Percentiles rank a stretch among this genome's conserved stretches.
Evolutionary conservation across 2,888 invertebrate species (phyloP).

Genomic region (Phasia obesa): DNA sequence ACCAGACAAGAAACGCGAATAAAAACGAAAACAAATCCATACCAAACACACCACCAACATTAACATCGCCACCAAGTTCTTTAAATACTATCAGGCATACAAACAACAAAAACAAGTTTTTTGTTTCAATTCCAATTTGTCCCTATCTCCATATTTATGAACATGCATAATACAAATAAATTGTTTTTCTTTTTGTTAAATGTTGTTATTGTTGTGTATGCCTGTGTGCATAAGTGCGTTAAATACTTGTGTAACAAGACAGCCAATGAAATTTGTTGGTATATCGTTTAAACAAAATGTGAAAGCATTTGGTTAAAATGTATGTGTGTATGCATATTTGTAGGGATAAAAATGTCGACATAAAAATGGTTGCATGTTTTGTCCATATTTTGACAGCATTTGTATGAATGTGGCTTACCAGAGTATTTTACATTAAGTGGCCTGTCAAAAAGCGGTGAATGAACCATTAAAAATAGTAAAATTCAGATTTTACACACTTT

Average conservation of each 20-base stretch:
- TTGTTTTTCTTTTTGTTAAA: background rate
- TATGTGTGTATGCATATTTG: slow-evolving; percentile 60
- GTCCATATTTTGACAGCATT: slow-evolving; percentile 68
- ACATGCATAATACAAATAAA: background rate
- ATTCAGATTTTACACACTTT: slow-evolving; percentile 17
- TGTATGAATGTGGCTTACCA: slow-evolving; percentile 74
- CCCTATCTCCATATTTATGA: background rate
- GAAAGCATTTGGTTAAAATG: slow-evolving; percentile 40
- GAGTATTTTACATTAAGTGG: slow-evolving; percentile 70
- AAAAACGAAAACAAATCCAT: slow-evolving; percentile 47
- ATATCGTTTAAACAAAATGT: slow-evolving; percentile 59
- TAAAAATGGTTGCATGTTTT: slow-evolving; percentile 55
- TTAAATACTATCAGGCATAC: slow-evolving; percentile 35
- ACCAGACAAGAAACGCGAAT: slow-evolving; percentile 49
- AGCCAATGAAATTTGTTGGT: slow-evolving; percentile 79
- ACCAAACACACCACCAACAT: slow-evolving; percentile 41
- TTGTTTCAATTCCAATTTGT: slow-evolving; percentile 63
- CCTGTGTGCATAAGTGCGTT: slow-evolving; percentile 65
- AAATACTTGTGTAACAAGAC: slow-evolving; percentile 65
- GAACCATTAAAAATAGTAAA: slow-evolving; percentile 69
- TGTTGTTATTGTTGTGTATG: slow-evolving; percentile 60
- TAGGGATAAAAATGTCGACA: slow-evolving; percentile 40
- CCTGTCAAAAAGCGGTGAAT: slow-evolving; percentile 76
- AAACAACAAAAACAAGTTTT: slow-evolving; percentile 43
- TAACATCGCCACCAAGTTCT: slow-evolving; percentile 4